phyloP scores from a whole-genome alignment of 2,113 vertebrate species.

The Anoura caudifer region DNA sequence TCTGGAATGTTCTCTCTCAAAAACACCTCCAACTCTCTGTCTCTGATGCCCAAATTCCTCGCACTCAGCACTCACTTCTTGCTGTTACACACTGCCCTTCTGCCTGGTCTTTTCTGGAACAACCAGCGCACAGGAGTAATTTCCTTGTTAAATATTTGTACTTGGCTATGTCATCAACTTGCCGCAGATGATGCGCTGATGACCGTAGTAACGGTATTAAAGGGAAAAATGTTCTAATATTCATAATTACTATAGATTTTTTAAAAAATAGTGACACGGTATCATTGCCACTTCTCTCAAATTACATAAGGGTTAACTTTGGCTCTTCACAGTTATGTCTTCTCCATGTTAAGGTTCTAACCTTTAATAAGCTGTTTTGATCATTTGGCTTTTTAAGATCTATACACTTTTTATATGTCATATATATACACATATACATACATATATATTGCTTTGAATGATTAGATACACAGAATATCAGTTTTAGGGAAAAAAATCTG shows the following conservation, averaged over 20 bases:
- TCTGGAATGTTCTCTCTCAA: neutral
- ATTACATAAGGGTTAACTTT: neutral
- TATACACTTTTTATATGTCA: neutral
- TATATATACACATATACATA: neutral
- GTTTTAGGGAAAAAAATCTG: neutral
- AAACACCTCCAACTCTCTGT: neutral
- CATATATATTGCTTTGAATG: neutral
- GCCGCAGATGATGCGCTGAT: constrained; percentile 14
- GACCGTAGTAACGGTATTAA: constrained; percentile 42
- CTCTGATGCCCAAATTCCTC: neutral
- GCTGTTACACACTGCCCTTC: neutral
- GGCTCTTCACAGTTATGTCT: neutral
- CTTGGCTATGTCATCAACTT: constrained; percentile 9
- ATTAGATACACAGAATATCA: neutral
- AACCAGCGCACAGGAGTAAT: neutral
- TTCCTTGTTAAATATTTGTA: constrained; percentile 22
- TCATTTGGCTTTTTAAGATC: neutral
- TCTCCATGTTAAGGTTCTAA: neutral
- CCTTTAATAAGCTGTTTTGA: neutral
- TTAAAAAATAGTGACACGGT: neutral
- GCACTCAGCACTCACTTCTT: neutral
- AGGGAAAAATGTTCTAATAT: neutral
- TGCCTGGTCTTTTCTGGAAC: neutral
- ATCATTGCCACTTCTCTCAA: neutral
- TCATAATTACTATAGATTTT: neutral